Percentiles rank a stretch among this genome's conserved stretches.
phyloP scores from a whole-genome alignment of 1,140 invertebrate species.

The Rhizoglyphus robini region DNA sequence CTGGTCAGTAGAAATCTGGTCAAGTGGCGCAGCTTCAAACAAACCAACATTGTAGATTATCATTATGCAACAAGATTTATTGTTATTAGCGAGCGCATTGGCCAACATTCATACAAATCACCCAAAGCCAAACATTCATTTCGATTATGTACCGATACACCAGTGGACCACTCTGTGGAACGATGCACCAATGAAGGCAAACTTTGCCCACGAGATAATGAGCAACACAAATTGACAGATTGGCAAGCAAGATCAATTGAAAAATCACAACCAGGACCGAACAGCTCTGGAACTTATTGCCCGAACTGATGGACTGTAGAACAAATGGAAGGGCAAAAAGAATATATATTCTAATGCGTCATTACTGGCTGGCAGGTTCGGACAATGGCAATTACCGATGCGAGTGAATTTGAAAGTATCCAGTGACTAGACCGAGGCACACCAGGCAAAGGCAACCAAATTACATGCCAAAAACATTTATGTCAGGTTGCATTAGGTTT shows the following conservation, averaged over 20 bases:
- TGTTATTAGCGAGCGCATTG: neutral
- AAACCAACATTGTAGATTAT: neutral
- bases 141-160: conserved; percentile 5
- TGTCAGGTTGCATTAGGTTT: conserved; percentile 13
- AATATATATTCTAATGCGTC: conserved; percentile 8
- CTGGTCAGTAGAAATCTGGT: neutral
- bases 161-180: too few species aligned
- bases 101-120: neutral
- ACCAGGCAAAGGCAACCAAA: neutral
- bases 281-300: too few species aligned
- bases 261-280: neutral
- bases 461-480: conserved; percentile 15
- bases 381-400: conserved; percentile 15
- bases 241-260: neutral
- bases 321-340: too few species aligned
- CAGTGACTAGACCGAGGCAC: neutral
- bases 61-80: conserved; percentile 14
- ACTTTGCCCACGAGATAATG: too few species aligned
- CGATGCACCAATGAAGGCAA: too few species aligned
- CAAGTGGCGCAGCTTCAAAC: neutral
- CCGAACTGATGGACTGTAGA: too few species aligned
- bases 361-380: conserved; percentile 12
- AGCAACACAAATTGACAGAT: conserved; percentile 5
- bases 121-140: neutral
- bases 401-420: conserved; percentile 14